phyloP scores from a whole-genome alignment of 2,797 vertebrate genomes.

The Bradypodion ventrale region DNA sequence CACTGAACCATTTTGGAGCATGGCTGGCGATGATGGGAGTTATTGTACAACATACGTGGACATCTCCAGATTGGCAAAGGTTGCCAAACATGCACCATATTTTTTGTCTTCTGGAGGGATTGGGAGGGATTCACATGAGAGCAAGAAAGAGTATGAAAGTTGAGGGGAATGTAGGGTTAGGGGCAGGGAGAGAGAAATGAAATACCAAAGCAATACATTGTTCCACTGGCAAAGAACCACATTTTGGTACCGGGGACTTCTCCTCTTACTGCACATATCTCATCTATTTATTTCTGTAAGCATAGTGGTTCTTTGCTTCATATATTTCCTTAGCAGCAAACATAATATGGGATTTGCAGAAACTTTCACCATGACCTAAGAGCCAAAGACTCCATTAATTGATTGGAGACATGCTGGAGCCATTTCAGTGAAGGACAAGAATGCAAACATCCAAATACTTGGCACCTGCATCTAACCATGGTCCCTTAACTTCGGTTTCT shows the following conservation, averaged over 20 bases:
- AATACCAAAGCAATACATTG: not conserved
- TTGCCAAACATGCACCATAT: not conserved
- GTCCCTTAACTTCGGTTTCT: not conserved
- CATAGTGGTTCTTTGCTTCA: not conserved
- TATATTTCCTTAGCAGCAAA: slow-evolving; percentile 27
- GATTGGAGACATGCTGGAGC: not conserved
- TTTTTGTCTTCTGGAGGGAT: not conserved
- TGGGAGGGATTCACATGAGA: not conserved
- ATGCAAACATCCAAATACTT: not conserved
- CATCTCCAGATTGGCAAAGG: not conserved
- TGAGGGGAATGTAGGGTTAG: not conserved
- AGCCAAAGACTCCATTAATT: not conserved
- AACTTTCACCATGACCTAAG: not conserved
- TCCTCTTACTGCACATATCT: not conserved
- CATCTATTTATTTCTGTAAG: not conserved
- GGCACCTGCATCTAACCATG: not conserved
- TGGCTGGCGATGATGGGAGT: not conserved
- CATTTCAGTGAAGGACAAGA: not conserved
- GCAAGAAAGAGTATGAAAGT: not conserved
- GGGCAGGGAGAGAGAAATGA: not conserved
- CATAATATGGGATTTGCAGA: not conserved
- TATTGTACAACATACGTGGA: not conserved
- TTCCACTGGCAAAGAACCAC: not conserved
- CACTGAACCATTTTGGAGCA: not conserved
- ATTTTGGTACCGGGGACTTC: not conserved